Evolutionary conservation across 1,140 invertebrate genomes (phyloP), one percentile per base, ranked within the genome.

Genomic region (Drosophila rhopaloa): DNA sequence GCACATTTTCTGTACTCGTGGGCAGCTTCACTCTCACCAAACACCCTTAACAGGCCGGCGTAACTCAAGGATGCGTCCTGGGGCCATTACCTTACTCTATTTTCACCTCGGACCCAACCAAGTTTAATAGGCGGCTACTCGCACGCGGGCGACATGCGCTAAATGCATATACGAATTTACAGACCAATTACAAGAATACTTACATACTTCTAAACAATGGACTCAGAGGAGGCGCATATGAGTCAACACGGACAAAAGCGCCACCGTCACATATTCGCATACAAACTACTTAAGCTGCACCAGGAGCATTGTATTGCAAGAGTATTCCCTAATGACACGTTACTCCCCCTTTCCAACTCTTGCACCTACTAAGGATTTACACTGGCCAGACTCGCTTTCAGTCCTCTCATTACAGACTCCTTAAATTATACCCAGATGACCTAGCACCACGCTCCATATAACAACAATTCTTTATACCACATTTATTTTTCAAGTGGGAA

Each of bases 101-200:
- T 53, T 53, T 37, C 50, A 53, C 50, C 50, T 53, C 50, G 32
- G 50, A 53, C 50, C 50, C 32, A 37, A 4, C 50, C 50, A 37
- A 53, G 50, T 53, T 37, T 53, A 53, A 37, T 27, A 53, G 50
- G 50, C 50, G 50, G 50, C 50, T 53, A 37, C 50, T 53, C 10
- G 32, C 50, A 37, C 32, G 32, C 2, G 16, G 29, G 14, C 50
- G 50, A 5, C 50, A 16, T 53, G 50, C 50, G 32, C 32, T 53
- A 19, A 53, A 53, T 16, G 50, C 50, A 53, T 37, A 16, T 37
- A 19, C 50, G 32, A 53, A 53, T 37, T 53, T 53, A 37, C 50
- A 37, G 50, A 53, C 50, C 50, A 53, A 53, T 53, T 53, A 53
- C 50, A 53, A 53, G 50, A 53, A 53, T 53, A 53, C 50, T 53